Base-by-base conservation (phyloP, 2,113 vertebrate species). In the Ailurus styani region DNA sequence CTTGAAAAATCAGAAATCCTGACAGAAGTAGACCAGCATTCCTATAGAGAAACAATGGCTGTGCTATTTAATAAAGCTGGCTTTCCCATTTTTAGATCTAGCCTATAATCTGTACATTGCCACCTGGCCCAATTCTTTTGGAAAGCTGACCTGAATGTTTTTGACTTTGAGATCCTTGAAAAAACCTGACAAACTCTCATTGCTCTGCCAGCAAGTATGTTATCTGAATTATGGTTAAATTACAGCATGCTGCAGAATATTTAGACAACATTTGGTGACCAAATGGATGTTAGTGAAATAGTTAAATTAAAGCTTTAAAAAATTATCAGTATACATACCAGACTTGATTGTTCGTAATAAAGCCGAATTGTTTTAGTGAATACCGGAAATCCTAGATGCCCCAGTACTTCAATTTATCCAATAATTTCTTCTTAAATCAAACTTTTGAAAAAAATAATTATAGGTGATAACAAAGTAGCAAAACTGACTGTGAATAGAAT, bases 391-490 rank as follows among this genome's bases (percentile, higher is more conserved):
- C 47, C 40, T 34, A 87, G 73, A 94, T 96, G 57, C 29, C 75
- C 64, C 93, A 66, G 87, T 34, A 90, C 82, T 72, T 96, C 62
- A 79, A 79, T 87, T 97, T 77, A 73, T 55, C 34, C 62, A 89
- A 84, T 72, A 87, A 72, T 90, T 91, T 97, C 75, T 94, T 94
- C 83, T 90, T 93, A 96, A 96, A 78, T 87, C 57, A 90, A 92
- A 95, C 15, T 93, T 93, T 83, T 62, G 42, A n/a, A 95, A 96
- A 94, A 90, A 83, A 88, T 82, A 97, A 95, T 93, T 95, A 97
- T n/a, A 92, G 62, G 52, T 88, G 79, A 27, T 97, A 96, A 95
- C 85, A 68, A 68, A 95, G 68, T n/a, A 97, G 42, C 64, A 87
- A 96, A 87, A 95, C 52, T 91, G 40, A 95, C 89, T 96, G 89